A percentile compares a stretch with the other conserved stretches of the same genome.
Conservation (phyloP, 2,113 vertebrate species). For the Rhinoptilus africanus region DNA sequence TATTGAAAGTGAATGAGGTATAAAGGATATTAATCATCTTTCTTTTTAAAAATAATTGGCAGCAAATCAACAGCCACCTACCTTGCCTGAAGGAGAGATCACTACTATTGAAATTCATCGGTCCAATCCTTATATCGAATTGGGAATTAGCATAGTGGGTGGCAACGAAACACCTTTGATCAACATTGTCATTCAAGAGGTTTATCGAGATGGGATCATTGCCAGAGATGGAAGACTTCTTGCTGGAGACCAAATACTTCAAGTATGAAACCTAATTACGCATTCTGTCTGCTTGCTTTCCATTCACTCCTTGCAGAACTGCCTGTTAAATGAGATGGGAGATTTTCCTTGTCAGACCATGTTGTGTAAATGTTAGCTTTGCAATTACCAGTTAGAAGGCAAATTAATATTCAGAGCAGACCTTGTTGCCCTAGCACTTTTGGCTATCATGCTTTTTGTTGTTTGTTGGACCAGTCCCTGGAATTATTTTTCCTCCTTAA, state of each 20-base stretch:
- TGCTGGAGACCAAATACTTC: conserved; percentile 96
- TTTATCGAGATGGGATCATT: conserved; percentile 94
- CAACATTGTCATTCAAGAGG: conserved; percentile 97
- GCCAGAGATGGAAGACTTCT: conserved; percentile 94
- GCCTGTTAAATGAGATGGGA: conserved; percentile 8
- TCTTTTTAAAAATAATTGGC: conserved; percentile 64
- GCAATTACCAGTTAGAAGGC: conserved; percentile 29
- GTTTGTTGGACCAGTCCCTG: neutral
- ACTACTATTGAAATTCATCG: conserved; percentile 95
- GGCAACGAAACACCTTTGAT: conserved; percentile 98
- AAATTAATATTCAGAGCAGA: conserved; percentile 42
- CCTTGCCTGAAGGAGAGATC: conserved; percentile 96
- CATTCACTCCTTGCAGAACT: conserved; percentile 14
- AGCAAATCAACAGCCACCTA: conserved; percentile 84
- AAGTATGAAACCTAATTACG: conserved; percentile 75
- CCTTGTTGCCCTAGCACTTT: neutral
- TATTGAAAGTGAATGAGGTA: conserved; percentile 1
- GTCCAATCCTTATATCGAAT: conserved; percentile 92
- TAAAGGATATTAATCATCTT: conserved; percentile 48
- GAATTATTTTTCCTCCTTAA: neutral
- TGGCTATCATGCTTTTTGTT: neutral
- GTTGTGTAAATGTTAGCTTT: conserved; percentile 38
- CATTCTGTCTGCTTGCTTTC: conserved; percentile 21
- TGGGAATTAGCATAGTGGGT: conserved; percentile 96
- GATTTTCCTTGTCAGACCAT: neutral